Conservation (phyloP, 1,140 invertebrate species). For the Rhopalosiphum padi region DNA sequence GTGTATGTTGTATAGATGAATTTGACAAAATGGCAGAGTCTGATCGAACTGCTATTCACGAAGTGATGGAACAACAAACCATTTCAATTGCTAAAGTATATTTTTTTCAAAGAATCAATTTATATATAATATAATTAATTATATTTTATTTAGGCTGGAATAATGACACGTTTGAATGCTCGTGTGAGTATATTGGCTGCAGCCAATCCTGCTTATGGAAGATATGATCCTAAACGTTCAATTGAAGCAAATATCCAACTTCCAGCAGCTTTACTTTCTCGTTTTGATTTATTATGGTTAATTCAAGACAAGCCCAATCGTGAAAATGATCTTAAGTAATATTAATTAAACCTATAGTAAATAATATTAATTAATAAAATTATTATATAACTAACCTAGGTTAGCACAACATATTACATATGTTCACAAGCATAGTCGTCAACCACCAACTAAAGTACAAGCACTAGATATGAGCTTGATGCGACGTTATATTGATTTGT, state of each 20-base stretch:
- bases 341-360: not conserved
- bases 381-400: constrained; percentile 64
- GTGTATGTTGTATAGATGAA: constrained; percentile 99
- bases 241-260: constrained; percentile 98
- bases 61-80: constrained; percentile 99
- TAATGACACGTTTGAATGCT: constrained; percentile 91
- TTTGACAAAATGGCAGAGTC: constrained; percentile 99
- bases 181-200: constrained; percentile 94
- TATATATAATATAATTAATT: constrained; percentile 5
- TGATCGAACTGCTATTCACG: constrained; percentile 97
- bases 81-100: constrained; percentile 97
- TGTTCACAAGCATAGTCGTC: constrained; percentile 90
- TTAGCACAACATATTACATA: constrained; percentile 97
- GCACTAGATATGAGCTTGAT: constrained; percentile 93
- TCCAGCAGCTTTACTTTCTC: constrained; percentile 95
- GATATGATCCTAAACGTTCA: constrained; percentile 94
- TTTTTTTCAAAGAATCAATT: constrained; percentile 44
- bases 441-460: constrained; percentile 79
- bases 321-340: constrained; percentile 85
- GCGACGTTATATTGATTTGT: constrained; percentile 90
- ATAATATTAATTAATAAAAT: not conserved
- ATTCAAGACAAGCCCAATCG: constrained; percentile 94
- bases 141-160: constrained; percentile 78
- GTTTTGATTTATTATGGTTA: constrained; percentile 98
- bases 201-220: constrained; percentile 97